These are phyloP conservation scores for Peromyscus aztecus DNA, from an alignment of 2,797 vertebrate species.

Conservation along the genomic window DNA sequence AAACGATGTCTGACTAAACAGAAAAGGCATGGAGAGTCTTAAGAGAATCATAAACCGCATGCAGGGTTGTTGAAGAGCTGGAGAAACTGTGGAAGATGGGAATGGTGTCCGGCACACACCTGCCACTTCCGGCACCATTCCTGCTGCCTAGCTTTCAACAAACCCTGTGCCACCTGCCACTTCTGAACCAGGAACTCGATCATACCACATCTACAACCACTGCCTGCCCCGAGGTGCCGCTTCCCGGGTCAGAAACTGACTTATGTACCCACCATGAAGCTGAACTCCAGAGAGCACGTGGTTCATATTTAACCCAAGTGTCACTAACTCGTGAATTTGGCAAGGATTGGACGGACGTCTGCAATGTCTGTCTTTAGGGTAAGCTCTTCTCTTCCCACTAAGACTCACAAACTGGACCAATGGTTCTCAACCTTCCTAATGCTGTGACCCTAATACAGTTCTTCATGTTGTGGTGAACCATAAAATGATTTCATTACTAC, in stretches of 20 bases:
- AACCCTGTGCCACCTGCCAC: background rate
- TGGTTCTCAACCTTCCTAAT: background rate
- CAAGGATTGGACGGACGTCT: background rate
- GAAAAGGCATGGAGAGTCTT: background rate
- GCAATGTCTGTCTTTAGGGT: background rate
- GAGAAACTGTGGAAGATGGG: background rate
- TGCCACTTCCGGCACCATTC: background rate
- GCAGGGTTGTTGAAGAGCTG: background rate
- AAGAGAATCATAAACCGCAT: background rate
- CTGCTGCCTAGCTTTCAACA: background rate
- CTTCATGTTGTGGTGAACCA: background rate
- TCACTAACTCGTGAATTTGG: background rate
- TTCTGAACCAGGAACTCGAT: constrained; percentile 43
- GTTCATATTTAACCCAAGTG: background rate
- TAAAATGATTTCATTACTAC: background rate
- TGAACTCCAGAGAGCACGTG: background rate
- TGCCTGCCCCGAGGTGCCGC: background rate
- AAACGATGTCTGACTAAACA: background rate
- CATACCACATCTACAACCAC: background rate
- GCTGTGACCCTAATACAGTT: background rate
- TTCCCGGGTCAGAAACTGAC: constrained; percentile 19
- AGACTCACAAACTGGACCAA: background rate
- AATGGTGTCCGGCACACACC: too few relatives aligned
- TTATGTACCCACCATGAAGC: background rate
- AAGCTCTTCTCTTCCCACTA: background rate